Evolutionary conservation across 2,888 invertebrate species (phyloP).

Genomic region (Noctuana brunneofusca): DNA sequence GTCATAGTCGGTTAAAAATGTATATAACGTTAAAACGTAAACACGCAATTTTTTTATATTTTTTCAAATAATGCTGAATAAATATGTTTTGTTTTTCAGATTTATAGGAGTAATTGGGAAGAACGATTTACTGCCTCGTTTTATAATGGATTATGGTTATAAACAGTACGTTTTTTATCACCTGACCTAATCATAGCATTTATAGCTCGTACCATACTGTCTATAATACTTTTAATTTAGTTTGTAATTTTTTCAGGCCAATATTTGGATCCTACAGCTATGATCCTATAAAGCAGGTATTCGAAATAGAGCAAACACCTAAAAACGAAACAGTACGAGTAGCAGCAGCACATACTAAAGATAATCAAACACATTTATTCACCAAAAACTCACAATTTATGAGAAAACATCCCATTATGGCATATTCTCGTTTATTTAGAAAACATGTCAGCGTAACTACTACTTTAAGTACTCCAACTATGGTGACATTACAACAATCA

Average conservation of each 20-base stretch:
- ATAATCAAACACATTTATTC: background rate
- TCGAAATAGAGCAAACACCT: slow-evolving; percentile 39
- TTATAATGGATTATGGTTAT: too few relatives aligned
- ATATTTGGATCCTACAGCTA: slow-evolving; percentile 55
- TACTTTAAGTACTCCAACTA: background rate
- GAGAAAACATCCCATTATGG: slow-evolving; percentile 2
- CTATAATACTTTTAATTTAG: slow-evolving; percentile 8
- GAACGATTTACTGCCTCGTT: too few relatives aligned
- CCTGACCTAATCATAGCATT: too few relatives aligned
- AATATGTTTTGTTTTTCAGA: too few relatives aligned
- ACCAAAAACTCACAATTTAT: background rate
- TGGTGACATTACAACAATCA: background rate
- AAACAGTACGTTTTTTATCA: too few relatives aligned
- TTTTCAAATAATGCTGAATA: too few relatives aligned
- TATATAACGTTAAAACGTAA: too few relatives aligned
- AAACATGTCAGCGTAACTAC: background rate
- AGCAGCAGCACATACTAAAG: slow-evolving; percentile 14
- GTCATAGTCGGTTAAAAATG: too few relatives aligned
- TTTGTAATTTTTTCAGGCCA: slow-evolving; percentile 43
- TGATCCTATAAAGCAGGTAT: slow-evolving; percentile 47
- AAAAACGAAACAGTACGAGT: slow-evolving; percentile 18
- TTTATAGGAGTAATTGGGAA: too few relatives aligned
- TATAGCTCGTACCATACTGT: too few relatives aligned
- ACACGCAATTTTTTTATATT: too few relatives aligned
- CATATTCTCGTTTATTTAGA: slow-evolving; percentile 7